phyloP scores from a whole-genome alignment of 1,140 invertebrate species.

The Camponotus vicinus region DNA sequence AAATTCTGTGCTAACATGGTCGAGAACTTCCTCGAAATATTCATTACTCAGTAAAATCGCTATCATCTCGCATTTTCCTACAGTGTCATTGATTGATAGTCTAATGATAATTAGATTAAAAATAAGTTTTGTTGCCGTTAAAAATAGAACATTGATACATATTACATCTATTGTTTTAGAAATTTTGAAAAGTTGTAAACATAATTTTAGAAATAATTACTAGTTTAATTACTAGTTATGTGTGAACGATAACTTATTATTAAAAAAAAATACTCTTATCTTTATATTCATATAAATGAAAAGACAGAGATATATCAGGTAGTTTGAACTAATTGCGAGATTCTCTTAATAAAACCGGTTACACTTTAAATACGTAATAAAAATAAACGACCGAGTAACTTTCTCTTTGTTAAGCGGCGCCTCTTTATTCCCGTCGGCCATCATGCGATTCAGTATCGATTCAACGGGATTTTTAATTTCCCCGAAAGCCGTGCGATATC shows the following conservation, averaged over 20 bases:
- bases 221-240: too few relatives aligned
- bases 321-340: neutral
- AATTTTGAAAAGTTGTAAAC: neutral
- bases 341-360: slow-evolving; percentile 1
- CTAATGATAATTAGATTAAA: neutral
- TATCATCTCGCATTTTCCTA: slow-evolving; percentile 2
- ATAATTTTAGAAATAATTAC: neutral
- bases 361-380: neutral
- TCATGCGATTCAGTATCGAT: slow-evolving; percentile 65
- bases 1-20: slow-evolving; percentile 25
- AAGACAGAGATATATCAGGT: neutral
- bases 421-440: neutral
- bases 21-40: slow-evolving; percentile 22
- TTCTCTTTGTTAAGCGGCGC: neutral
- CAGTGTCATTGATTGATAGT: neutral
- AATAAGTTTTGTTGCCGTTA: neutral
- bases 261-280: neutral
- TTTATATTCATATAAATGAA: slow-evolving; percentile 3
- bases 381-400: neutral
- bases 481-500: slow-evolving; percentile 25
- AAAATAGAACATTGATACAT: neutral
- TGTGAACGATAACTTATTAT: neutral
- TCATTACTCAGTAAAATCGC: slow-evolving; percentile 6
- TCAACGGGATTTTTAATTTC: slow-evolving; percentile 66
- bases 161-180: neutral